Evolutionary conservation across 1,140 invertebrate genomes (phyloP).

Genomic region (Trichonephila inaurata): DNA sequence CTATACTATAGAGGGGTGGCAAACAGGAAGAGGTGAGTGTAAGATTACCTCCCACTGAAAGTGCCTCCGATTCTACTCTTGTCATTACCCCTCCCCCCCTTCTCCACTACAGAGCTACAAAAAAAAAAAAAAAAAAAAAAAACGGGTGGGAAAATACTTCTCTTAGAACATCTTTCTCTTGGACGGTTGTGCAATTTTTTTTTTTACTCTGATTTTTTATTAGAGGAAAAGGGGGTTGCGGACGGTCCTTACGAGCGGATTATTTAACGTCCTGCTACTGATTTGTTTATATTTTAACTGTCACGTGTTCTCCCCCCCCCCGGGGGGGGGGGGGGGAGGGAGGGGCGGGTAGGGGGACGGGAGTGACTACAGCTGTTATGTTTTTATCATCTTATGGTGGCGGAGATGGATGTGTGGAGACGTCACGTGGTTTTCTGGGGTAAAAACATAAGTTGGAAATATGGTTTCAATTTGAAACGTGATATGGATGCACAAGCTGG

Average conservation of each 20-base stretch:
- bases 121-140: neutral
- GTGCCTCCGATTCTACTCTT: neutral
- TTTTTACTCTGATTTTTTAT: neutral
- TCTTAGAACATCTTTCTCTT: neutral
- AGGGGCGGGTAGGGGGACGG: neutral
- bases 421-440: slow-evolving; percentile 17
- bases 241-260: slow-evolving; percentile 23
- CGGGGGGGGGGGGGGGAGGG: too few species aligned
- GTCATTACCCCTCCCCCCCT: neutral
- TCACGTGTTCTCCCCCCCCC: neutral
- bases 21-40: slow-evolving; percentile 39
- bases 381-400: slow-evolving; percentile 40
- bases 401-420: neutral
- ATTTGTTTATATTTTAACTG: slow-evolving; percentile 34
- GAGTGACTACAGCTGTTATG: slow-evolving; percentile 55
- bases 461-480: slow-evolving; percentile 69
- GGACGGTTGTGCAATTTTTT: slow-evolving; percentile 1
- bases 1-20: neutral
- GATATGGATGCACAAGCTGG: slow-evolving; percentile 26
- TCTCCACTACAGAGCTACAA: neutral
- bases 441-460: slow-evolving; percentile 62
- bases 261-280: slow-evolving; percentile 44
- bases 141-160: slow-evolving; percentile 54
- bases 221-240: neutral
- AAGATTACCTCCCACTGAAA: slow-evolving; percentile 59